Conservation (phyloP, 2,797 vertebrate genomes). For the Amphiprion clarkii region DNA sequence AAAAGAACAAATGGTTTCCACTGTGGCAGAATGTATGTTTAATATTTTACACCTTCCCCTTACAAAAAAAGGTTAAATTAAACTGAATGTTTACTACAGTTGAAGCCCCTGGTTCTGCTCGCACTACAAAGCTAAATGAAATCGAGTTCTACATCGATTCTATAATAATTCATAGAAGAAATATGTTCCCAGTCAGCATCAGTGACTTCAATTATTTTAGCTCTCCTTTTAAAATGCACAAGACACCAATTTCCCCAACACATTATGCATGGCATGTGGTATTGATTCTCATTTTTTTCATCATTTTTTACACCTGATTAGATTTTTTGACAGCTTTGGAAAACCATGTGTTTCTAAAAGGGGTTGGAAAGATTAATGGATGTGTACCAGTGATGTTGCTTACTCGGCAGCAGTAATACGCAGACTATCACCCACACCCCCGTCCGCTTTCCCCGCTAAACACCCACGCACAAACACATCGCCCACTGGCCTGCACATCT, state of each 20-base stretch:
- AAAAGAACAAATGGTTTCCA: no score
- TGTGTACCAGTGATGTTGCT: constrained; percentile 17
- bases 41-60: no score
- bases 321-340: constrained; percentile 35
- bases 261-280: constrained; percentile 14
- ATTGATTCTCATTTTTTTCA: constrained; percentile 32
- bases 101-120: no score
- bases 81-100: no score
- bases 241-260: constrained; percentile 26
- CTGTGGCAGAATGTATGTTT: no score
- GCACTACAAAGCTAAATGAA: no score
- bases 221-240: constrained; percentile 15
- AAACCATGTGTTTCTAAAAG: constrained; percentile 32
- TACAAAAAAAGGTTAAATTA: no score
- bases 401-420: constrained; percentile 4
- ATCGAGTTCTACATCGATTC: background rate
- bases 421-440: background rate
- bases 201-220: constrained; percentile 7
- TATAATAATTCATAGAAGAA: background rate
- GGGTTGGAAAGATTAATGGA: constrained; percentile 44
- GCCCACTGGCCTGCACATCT: constrained; percentile 6
- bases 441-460: constrained; percentile 5
- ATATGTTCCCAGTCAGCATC: background rate
- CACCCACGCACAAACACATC: constrained; percentile 8
- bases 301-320: constrained; percentile 14